Base-by-base conservation (phyloP, 1,140 invertebrate genomes). In the Delia radicum region DNA sequence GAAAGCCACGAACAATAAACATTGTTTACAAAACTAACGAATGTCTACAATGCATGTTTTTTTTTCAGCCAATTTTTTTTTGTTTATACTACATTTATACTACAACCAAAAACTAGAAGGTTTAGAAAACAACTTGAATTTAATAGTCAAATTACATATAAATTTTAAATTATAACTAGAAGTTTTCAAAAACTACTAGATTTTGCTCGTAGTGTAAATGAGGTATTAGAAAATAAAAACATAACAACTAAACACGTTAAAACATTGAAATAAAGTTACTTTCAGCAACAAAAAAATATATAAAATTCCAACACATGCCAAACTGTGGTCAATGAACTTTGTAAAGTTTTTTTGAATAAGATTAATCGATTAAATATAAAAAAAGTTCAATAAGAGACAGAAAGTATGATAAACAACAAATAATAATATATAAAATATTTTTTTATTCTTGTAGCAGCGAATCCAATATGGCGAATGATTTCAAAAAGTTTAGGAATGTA, bases 1-100 rank as follows among this genome's bases (percentile, higher is more conserved):
- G 29, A 69, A 69, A 69, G 65, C 65, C 65, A 69, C 65, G 65
- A 69, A 69, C 65, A 69, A 69, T 69, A 69, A 69, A 69, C 65
- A 69, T 33, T 69, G 65, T 69, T 69, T 69, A 69, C 65, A 69
- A 69, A 69, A 8, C 65, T 69, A 69, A 69, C 65, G 65, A 69
- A 69, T 69, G 13, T 65, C 26, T 33, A 69, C 65, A 69, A 69
- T 69, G 18, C 3, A 18, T 33, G 29, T 37, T 69, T 33, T 69
- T 31, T 69, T 18, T 69, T n/a, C 62, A 21, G 15, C 24, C 18
- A 3, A 24, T 24, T 13, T 67, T 67, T 29, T 1, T n/a, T 31
- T 67, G n/a, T 67, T 18, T 67, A 31, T 2, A 12, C 12, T n/a
- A 1, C 2, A 18, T 65, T 65, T 67, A 18, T 67, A 18, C 3